Evolutionary conservation across 2,888 invertebrate species (phyloP), one percentile per base, ranked within the genome.

Genomic region (Eumerus sabulonum): DNA sequence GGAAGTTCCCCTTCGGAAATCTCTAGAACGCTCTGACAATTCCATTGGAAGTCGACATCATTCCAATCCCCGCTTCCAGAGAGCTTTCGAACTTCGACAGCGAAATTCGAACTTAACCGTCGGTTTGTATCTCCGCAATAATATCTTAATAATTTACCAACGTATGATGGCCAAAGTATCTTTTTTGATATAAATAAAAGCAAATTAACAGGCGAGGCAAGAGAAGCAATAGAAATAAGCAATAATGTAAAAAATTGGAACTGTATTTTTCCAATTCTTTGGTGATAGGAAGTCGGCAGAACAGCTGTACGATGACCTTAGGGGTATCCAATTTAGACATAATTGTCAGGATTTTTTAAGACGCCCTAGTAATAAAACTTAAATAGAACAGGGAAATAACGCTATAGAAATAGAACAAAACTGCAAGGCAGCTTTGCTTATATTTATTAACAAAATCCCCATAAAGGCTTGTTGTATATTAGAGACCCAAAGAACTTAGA

Each of bases 401-500:
- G 36, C 48, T 12, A 11, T 9, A 38, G 70, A 38, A 54, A 48
- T 44, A 9, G 36, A 64, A 16, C 3, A 27, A 27, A 27, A 27
- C 27, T 4, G 7, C 27, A 27, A 27, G 7, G 7, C 47, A 63
- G 35, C 70, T 70, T 44, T 76, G 4, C 27, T 53, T 17, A 36
- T 76, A 16, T 76, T 64, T 40, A 77, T 71, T 19, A 71, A 51
- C 16, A 71, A 71, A 62, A 51, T 71, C 1, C 67, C 50, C 45
- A 71, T 64, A 64, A 53, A 42, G 54, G 66, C 0, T 63, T 81
- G 38, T 17, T 82, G 16, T 27, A 59, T 1, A 77, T 60, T n/a
- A 66, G 74, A 42, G 59, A 81, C 7, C 79, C 82, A 0, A 44
- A 48, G 12, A 64, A 64, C 18, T 19, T 81, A 38, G 68, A 82